Evolutionary conservation across 1,140 invertebrate species (phyloP), one percentile per base, ranked within the genome.

Genomic region (Parapsyche elsis): DNA sequence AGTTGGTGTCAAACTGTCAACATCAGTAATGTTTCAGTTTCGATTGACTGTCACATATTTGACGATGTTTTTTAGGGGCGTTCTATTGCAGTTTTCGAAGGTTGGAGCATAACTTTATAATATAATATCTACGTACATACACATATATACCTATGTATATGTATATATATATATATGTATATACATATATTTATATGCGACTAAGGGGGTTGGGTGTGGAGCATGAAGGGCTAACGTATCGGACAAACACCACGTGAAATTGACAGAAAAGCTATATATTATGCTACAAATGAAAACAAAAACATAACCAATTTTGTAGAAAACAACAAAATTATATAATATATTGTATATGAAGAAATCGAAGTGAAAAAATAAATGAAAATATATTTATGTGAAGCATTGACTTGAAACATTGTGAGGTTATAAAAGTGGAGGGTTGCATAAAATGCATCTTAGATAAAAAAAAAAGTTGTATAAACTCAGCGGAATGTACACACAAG

Each of bases 1-100:
- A 61, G 16, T 61, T 7, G 57, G 21, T 21, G 57, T 61, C 57
- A 21, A 61, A 61, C 57, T 61, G 57, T 61, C 57, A 61, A 61
- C 16, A 21, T 61, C 57, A 61, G n/a, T 21, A 21, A 61, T 61
- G 57, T 61, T 61, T 61, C 9, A 61, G 21, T 61, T 61, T 9
- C n/a, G 57, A 61, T 61, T 21, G 57, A 61, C 30, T 38, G 30
- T 61, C 57, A 61, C 57, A 61, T 61, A 9, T 61, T 61, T 61
- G 57, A 53, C 57, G 57, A 19, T 61, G 2, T 21, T 61, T 19
- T 61, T 61, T 61, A 9, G 7, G 57, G 16, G 9, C 30, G 16
- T 16, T 61, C 21, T 61, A 61, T 61, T 21, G 57, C 9, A 21
- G 21, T 61, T 61, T 61, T 21, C 9, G 21, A 19, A 19, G 57